Conservation (phyloP, 2,888 invertebrate species). For the Aphodius granarius region DNA sequence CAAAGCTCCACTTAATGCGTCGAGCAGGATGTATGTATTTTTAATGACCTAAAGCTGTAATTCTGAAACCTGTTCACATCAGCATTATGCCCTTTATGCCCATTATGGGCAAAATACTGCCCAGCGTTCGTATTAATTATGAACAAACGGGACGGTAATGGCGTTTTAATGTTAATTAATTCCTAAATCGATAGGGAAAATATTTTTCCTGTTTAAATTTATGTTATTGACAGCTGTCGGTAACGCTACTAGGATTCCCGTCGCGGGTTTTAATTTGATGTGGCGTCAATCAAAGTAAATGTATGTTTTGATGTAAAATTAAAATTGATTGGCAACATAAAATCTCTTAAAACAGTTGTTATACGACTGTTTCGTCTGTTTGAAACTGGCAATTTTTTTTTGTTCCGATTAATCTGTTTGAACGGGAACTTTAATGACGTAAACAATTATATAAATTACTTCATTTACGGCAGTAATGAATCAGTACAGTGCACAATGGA, state of each 20-base stretch:
- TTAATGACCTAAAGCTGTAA: too few relatives aligned
- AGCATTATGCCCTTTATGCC: too few relatives aligned
- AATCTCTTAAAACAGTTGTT: background rate
- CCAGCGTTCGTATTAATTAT: background rate
- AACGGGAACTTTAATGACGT: background rate
- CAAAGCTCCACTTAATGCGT: background rate
- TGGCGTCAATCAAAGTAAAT: background rate
- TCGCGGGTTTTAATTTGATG: background rate
- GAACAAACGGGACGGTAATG: background rate
- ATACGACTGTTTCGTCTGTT: background rate
- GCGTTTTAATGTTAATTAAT: background rate
- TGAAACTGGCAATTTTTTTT: background rate
- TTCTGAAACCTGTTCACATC: too few relatives aligned
- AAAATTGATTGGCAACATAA: background rate
- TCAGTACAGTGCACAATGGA: background rate
- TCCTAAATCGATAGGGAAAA: background rate
- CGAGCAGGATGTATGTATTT: background rate
- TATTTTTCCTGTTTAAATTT: background rate
- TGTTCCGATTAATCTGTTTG: background rate
- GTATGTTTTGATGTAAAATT: background rate
- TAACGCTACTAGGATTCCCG: too few relatives aligned
- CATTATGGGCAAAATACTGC: too few relatives aligned
- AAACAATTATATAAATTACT: background rate
- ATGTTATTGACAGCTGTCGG: background rate
- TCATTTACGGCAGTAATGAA: background rate